These are phyloP conservation scores for Prunella himalayana DNA, from an alignment of 2,113 vertebrate species.

Conservation along the genomic window DNA sequence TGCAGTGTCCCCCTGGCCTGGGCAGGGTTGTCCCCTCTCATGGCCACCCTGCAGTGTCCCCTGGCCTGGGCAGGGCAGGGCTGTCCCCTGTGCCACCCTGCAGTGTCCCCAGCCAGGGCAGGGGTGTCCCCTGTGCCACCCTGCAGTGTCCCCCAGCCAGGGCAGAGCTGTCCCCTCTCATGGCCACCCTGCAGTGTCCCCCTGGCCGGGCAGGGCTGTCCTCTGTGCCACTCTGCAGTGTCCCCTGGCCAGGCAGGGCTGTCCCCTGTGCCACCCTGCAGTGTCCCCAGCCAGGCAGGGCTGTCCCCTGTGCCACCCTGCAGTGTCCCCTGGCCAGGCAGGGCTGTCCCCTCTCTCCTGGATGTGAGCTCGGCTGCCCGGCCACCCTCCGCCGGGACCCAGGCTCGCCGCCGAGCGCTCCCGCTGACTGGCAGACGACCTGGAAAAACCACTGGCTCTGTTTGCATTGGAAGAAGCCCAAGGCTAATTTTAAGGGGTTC, in stretches of 20 bases:
- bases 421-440: conserved; percentile 14
- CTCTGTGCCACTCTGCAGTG: neutral
- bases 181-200: neutral
- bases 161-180: neutral
- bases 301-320: too few species aligned
- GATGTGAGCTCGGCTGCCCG: neutral
- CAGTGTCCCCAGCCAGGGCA: neutral
- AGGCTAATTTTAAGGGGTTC: conserved; percentile 70
- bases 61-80: neutral
- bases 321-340: too few species aligned
- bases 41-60: neutral
- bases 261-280: neutral
- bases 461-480: conserved; percentile 64
- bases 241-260: too few species aligned
- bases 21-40: neutral
- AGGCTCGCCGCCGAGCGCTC: neutral
- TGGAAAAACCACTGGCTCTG: conserved; percentile 44
- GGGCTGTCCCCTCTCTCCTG: neutral
- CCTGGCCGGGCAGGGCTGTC: neutral
- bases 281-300: too few species aligned
- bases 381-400: neutral
- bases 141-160: fast-evolving
- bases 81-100: neutral
- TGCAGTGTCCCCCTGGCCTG: neutral
- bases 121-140: neutral